Conservation (phyloP, 2,888 invertebrate genomes). For the Pecten maximus region DNA sequence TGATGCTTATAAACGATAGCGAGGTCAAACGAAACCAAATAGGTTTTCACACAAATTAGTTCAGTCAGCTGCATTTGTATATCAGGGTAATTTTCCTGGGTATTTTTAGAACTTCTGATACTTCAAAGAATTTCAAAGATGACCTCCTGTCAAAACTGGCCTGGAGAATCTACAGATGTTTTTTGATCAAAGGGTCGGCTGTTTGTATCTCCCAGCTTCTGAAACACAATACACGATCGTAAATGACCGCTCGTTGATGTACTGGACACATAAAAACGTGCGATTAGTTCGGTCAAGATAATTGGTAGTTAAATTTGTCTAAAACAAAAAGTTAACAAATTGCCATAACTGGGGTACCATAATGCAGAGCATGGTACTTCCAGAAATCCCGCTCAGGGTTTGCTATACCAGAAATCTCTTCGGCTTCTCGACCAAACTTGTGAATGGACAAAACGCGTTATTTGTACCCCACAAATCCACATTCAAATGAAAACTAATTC, state of each 20-base stretch:
- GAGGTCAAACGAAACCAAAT: conserved; percentile 16
- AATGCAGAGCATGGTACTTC: too few species aligned
- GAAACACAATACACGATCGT: background rate
- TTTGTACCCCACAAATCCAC: too few species aligned
- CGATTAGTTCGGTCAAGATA: background rate
- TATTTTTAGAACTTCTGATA: conserved; percentile 6
- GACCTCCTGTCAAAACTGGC: conserved; percentile 18
- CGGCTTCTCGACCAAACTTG: too few species aligned
- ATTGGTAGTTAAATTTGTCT: conserved; percentile 16
- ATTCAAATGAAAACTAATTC: too few species aligned
- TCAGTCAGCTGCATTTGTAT: conserved; percentile 24
- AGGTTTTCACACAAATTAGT: conserved; percentile 7
- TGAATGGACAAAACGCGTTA: too few species aligned
- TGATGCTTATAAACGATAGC: background rate
- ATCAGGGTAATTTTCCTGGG: background rate
- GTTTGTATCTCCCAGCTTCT: conserved; percentile 21
- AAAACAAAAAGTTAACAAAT: background rate
- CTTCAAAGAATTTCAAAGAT: conserved; percentile 33
- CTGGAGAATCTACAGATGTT: conserved; percentile 9
- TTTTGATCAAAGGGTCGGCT: background rate
- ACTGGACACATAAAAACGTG: background rate
- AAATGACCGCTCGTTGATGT: conserved; percentile 12
- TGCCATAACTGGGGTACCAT: background rate
- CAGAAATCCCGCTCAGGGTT: too few species aligned
- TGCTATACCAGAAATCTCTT: too few species aligned